These are phyloP conservation scores for Zoanthus sansibaricus DNA, from an alignment of 92 coral and sea anemone species.

Conservation along the genomic window DNA sequence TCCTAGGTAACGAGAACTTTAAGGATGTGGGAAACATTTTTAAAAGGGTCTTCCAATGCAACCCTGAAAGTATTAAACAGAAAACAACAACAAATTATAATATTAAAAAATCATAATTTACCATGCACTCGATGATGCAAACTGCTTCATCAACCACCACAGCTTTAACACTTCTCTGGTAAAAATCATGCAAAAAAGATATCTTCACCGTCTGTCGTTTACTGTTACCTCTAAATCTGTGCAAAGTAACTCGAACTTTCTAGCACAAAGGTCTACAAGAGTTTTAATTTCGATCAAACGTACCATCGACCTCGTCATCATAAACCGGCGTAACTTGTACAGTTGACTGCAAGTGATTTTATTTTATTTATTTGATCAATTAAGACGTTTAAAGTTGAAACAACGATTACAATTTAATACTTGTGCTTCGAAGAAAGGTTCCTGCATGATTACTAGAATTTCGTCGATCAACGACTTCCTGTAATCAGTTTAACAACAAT, in stretches of 20 bases:
- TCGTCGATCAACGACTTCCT: constrained; percentile 21
- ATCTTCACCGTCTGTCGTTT: neutral
- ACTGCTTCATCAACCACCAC: too few relatives aligned
- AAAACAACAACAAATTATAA: too few relatives aligned
- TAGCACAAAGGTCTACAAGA: constrained; percentile 1
- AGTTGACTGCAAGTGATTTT: constrained; percentile 21
- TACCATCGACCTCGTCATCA: too few relatives aligned
- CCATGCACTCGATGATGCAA: too few relatives aligned
- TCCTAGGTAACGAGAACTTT: too few relatives aligned
- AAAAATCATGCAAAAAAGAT: too few relatives aligned
- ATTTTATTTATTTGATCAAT: constrained; percentile 11
- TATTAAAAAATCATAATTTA: too few relatives aligned
- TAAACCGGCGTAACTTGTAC: constrained; percentile 1
- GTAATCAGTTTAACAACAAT: neutral
- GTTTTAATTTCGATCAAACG: too few relatives aligned
- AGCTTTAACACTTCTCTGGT: too few relatives aligned
- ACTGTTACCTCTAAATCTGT: neutral
- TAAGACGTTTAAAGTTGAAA: neutral
- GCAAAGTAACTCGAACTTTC: neutral
- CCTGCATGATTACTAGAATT: constrained; percentile 16
- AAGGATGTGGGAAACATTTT: too few relatives aligned
- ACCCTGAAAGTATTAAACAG: too few relatives aligned
- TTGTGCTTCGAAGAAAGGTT: constrained; percentile 27
- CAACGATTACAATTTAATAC: neutral
- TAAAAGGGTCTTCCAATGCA: too few relatives aligned